phyloP scores from a whole-genome alignment of 1,140 invertebrate species.

The Zaprionus ornatus region DNA sequence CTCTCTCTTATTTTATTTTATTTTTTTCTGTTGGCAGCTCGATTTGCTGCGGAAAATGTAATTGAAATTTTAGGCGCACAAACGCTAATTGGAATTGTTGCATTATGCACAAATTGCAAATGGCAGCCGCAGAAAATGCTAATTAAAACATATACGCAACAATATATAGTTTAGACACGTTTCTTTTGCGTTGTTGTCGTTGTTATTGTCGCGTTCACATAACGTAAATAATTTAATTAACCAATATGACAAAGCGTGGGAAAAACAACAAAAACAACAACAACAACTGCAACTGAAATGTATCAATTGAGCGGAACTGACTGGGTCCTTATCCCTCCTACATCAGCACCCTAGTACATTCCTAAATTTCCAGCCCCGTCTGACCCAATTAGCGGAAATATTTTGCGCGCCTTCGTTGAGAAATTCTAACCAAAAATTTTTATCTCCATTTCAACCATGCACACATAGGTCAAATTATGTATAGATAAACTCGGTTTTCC shows the following conservation, averaged over 20 bases:
- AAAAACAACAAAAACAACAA: slow-evolving; percentile 29
- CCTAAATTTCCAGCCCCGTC: slow-evolving; percentile 10
- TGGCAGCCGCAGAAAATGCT: slow-evolving; percentile 56
- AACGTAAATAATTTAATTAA: slow-evolving; percentile 77
- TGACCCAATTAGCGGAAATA: slow-evolving; percentile 70
- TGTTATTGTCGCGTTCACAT: slow-evolving; percentile 9
- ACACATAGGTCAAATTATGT: slow-evolving; percentile 47
- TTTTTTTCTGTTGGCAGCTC: slow-evolving; percentile 12
- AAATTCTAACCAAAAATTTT: not conserved
- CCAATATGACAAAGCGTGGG: slow-evolving; percentile 62
- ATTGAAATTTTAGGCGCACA: slow-evolving; percentile 70
- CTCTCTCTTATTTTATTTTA: not conserved
- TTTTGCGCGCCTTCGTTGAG: slow-evolving; percentile 22
- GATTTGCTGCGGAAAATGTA: slow-evolving; percentile 49
- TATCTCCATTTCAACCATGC: not conserved
- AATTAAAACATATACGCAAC: slow-evolving; percentile 68
- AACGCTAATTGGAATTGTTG: slow-evolving; percentile 76
- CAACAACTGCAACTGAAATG: slow-evolving; percentile 15
- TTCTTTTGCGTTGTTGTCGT: slow-evolving; percentile 2
- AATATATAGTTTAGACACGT: slow-evolving; percentile 14
- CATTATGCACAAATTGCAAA: slow-evolving; percentile 69
- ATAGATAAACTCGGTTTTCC: slow-evolving; percentile 46
- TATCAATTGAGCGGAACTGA: slow-evolving; percentile 15
- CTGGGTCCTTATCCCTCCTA: not conserved
- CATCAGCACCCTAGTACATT: not conserved